phyloP scores from a whole-genome alignment of 2,888 invertebrate species.

The Hedya salicella region DNA sequence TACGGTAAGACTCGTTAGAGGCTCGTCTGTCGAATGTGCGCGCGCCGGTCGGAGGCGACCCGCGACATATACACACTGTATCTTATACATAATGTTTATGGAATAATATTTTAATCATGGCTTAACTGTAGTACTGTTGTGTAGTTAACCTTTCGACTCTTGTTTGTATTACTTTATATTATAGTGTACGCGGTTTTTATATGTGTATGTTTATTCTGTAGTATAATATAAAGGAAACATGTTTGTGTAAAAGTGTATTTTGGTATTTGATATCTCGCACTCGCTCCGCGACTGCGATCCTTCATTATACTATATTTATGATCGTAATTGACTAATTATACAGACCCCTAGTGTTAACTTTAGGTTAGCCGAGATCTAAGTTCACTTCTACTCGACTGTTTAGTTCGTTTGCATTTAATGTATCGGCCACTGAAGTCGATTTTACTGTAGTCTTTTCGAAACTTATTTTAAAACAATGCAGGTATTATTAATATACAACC shows the following conservation, averaged over 20 bases:
- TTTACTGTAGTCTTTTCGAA: constrained; percentile 77
- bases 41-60: constrained; percentile 51
- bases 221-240: constrained; percentile 76
- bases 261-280: constrained; percentile 72
- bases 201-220: constrained; percentile 85
- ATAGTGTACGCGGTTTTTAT: constrained; percentile 84
- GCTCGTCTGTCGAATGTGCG: constrained; percentile 79
- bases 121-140: constrained; percentile 83
- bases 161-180: constrained; percentile 83
- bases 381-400: constrained; percentile 47
- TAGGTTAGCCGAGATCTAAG: constrained; percentile 67
- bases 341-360: constrained; percentile 78
- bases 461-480: constrained; percentile 83
- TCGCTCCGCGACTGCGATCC: constrained; percentile 49
- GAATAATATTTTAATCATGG: constrained; percentile 82
- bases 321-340: constrained; percentile 86
- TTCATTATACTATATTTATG: constrained; percentile 75
- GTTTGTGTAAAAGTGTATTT: constrained; percentile 84
- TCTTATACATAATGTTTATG: constrained; percentile 79
- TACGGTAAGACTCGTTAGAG: constrained; percentile 84
- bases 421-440: constrained; percentile 65
- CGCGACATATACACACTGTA: constrained; percentile 72
- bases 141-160: constrained; percentile 82
- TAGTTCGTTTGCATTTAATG: constrained; percentile 78
- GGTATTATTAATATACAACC: constrained; percentile 84